A percentile compares a stretch with the other conserved stretches of the same genome.
phyloP scores from a whole-genome alignment of 2,797 vertebrate species.

The Platyrinchus mystaceus region DNA sequence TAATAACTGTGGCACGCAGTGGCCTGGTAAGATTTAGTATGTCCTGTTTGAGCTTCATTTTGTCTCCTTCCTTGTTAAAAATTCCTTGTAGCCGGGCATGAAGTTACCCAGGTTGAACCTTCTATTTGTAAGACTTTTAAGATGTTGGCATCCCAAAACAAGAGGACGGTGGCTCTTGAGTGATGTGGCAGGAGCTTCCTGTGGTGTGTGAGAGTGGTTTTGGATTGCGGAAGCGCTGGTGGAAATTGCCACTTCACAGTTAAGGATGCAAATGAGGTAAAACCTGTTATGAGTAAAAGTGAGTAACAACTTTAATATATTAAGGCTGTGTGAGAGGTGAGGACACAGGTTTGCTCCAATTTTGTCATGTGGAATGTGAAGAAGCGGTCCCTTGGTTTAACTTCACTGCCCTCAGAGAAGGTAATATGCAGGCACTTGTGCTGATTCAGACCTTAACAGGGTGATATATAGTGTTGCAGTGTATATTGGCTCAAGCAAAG shows the following conservation, averaged over 20 bases:
- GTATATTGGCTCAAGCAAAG: neutral
- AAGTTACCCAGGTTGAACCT: neutral
- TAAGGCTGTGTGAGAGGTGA: neutral
- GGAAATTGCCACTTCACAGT: neutral
- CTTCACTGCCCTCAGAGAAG: neutral
- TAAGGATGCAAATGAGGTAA: neutral
- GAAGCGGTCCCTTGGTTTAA: neutral
- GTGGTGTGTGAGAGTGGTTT: neutral
- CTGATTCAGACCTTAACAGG: neutral
- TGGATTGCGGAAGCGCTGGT: neutral
- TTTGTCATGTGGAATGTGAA: neutral
- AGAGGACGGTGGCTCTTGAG: neutral
- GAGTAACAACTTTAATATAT: neutral
- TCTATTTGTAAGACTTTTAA: neutral
- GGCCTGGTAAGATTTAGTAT: neutral
- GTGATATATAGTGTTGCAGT: neutral
- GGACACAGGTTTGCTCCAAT: rapidly evolving
- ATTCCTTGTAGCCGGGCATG: neutral
- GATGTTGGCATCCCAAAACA: neutral
- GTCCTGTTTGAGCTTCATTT: neutral
- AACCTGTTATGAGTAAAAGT: neutral
- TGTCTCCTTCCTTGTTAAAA: neutral
- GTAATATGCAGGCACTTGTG: rapidly evolving
- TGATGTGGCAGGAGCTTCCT: neutral
- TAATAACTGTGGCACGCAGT: neutral